phyloP scores from a whole-genome alignment of 2,888 invertebrate species.

The Sipunculus nudus region DNA sequence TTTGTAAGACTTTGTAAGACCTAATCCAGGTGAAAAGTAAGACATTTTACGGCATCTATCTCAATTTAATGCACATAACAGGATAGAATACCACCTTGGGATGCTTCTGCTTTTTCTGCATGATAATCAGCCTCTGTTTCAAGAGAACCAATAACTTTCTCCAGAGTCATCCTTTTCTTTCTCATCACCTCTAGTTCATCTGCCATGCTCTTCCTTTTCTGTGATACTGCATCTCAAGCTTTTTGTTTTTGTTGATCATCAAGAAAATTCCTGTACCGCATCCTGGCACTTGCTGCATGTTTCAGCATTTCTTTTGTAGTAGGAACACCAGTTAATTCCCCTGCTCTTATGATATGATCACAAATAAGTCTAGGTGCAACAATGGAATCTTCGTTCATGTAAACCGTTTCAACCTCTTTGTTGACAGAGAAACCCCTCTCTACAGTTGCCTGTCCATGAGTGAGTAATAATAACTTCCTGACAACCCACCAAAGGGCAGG shows the following conservation, averaged over 20 bases:
- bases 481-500: neutral
- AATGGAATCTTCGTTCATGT: neutral
- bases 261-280: neutral
- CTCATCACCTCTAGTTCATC: neutral
- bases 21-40: no score
- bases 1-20: no score
- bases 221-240: neutral
- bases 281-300: neutral
- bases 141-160: neutral
- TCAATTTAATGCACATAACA: conserved; percentile 5
- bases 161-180: neutral
- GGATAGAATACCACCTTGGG: no score
- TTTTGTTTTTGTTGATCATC: neutral
- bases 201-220: neutral
- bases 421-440: neutral
- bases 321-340: neutral
- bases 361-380: neutral
- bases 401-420: neutral
- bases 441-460: neutral
- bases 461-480: neutral
- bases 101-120: neutral
- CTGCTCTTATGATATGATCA: neutral
- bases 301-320: neutral
- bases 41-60: no score
- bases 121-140: neutral